phyloP scores from a whole-genome alignment of 1,140 invertebrate genomes.

The Vanessa atalanta region DNA sequence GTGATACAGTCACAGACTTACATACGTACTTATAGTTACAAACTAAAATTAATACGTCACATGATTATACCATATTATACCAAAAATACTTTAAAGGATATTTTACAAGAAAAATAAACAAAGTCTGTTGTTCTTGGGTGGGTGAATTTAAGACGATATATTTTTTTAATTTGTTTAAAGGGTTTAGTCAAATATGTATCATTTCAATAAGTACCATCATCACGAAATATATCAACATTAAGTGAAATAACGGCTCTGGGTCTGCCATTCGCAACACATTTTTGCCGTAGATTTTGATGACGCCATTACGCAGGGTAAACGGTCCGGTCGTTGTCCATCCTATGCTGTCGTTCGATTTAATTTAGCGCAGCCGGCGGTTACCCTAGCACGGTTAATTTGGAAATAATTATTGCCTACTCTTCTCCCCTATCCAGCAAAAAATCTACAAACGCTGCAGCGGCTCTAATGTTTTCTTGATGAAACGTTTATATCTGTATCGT shows the following conservation, averaged over 20 bases:
- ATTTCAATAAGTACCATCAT: conserved; percentile 30
- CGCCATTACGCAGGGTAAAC: conserved; percentile 67
- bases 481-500: conserved; percentile 32
- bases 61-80: too few species aligned
- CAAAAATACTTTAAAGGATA: too few species aligned
- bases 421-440: conserved; percentile 49
- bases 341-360: conserved; percentile 67
- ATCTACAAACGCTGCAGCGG: conserved; percentile 45
- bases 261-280: conserved; percentile 69
- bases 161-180: too few species aligned
- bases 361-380: conserved; percentile 68
- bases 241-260: conserved; percentile 49
- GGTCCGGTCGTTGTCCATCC: conserved; percentile 65
- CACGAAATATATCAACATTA: conserved; percentile 49
- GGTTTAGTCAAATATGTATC: not conserved
- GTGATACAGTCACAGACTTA: too few species aligned
- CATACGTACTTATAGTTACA: too few species aligned
- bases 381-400: conserved; percentile 68
- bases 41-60: too few species aligned
- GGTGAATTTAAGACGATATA: too few species aligned
- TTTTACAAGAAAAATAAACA: too few species aligned
- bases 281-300: conserved; percentile 70
- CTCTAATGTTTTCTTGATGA: conserved; percentile 55
- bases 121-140: too few species aligned
- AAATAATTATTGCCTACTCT: conserved; percentile 71